These are phyloP conservation scores for Mobula birostris DNA, from an alignment of 2,113 vertebrate species.

Conservation along the genomic window DNA sequence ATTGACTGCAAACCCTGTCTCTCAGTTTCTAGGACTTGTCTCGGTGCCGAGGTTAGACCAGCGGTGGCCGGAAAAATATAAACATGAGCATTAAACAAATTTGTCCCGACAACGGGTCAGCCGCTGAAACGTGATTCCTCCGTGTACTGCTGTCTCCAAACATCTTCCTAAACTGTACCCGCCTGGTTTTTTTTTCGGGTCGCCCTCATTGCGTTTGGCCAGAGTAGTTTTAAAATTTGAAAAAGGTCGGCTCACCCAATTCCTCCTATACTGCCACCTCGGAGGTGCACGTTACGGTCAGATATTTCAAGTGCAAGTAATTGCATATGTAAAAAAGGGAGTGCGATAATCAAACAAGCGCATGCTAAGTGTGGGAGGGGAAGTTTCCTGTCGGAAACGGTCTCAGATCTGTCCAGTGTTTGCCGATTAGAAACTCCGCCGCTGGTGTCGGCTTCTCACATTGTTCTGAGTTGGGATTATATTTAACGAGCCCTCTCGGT, in stretches of 20 bases:
- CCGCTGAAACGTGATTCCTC: background rate
- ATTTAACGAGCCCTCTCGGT: background rate
- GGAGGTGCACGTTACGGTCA: background rate
- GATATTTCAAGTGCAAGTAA: background rate
- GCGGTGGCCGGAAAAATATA: background rate
- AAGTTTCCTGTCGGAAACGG: background rate
- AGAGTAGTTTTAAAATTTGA: background rate
- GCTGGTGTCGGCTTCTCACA: constrained; percentile 22
- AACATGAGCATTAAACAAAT: background rate
- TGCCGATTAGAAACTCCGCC: background rate
- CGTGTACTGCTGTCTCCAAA: background rate
- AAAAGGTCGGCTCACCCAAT: background rate
- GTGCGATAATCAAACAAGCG: background rate
- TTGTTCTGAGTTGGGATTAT: background rate
- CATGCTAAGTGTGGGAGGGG: background rate
- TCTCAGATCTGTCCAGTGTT: background rate
- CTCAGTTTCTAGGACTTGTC: no score
- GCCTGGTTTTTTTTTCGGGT: background rate
- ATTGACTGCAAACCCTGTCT: no score
- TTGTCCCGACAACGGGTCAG: background rate
- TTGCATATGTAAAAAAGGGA: background rate
- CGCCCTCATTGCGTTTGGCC: background rate
- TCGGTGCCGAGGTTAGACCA: no score
- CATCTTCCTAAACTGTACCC: background rate
- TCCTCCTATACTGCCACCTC: background rate